Percentiles rank a stretch among this genome's conserved stretches.
These are phyloP conservation scores for Cydia splendana DNA, from an alignment of 1,140 invertebrate species.

Conservation along the genomic window DNA sequence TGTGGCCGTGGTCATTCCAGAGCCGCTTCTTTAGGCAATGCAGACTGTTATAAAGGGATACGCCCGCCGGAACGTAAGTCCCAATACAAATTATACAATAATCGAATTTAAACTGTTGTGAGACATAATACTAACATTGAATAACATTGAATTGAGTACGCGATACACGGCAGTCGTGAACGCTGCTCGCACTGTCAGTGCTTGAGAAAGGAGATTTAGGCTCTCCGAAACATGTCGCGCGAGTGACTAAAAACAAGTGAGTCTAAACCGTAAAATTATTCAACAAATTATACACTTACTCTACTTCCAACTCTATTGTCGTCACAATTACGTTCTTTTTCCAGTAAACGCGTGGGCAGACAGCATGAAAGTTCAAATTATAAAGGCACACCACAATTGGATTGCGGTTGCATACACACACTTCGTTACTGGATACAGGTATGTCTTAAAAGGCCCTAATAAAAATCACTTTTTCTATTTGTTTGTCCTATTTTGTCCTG, in stretches of 20 bases:
- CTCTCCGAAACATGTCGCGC: no score
- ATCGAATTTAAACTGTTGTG: no score
- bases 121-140: no score
- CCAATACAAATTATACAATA: conserved; percentile 18
- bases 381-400: conserved; percentile 99
- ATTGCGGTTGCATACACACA: conserved; percentile 97
- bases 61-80: conserved; percentile 67
- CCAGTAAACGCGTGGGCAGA: conserved; percentile 85
- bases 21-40: conserved; percentile 89
- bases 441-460: neutral
- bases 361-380: conserved; percentile 93
- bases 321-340: conserved; percentile 42
- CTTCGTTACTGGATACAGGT: conserved; percentile 97
- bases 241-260: no score
- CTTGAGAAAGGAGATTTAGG: no score
- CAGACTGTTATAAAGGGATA: conserved; percentile 82
- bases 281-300: conserved; percentile 3
- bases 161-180: no score
- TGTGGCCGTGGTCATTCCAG: conserved; percentile 86
- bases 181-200: no score
- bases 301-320: neutral
- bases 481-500: neutral
- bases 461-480: neutral
- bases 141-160: no score
- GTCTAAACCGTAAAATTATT: no score